Percentiles rank a stretch among this genome's conserved stretches.
Conservation (phyloP, 2,888 invertebrate species). For the Sinotaia quadrata region DNA sequence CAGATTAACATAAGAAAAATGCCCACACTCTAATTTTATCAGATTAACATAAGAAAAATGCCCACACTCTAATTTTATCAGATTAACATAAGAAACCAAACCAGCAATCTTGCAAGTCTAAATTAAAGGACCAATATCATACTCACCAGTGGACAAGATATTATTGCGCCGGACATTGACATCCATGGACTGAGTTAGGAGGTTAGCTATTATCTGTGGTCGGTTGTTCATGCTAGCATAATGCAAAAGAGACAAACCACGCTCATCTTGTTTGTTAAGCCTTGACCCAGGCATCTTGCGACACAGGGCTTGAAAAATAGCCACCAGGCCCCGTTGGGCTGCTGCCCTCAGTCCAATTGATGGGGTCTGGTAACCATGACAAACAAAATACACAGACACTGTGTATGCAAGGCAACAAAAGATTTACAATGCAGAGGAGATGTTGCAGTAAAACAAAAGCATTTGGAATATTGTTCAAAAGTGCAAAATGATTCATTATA, state of each 20-base stretch:
- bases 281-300: constrained; percentile 66
- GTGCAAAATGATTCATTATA: no score
- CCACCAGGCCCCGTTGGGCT: constrained; percentile 68
- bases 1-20: no score
- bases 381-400: no score
- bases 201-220: constrained; percentile 67
- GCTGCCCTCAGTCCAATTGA: constrained; percentile 64
- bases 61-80: no score
- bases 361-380: constrained; percentile 62
- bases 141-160: constrained; percentile 61
- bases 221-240: constrained; percentile 71
- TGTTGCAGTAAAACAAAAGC: no score
- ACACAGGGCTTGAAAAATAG: constrained; percentile 66
- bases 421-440: no score
- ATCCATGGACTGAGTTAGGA: constrained; percentile 69
- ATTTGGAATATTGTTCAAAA: no score
- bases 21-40: no score
- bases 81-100: no score
- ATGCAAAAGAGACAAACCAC: constrained; percentile 69
- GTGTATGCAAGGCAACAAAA: no score
- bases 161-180: constrained; percentile 67
- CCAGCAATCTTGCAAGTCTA: not conserved
- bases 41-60: no score
- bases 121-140: no score
- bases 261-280: constrained; percentile 70